A percentile compares a stretch with the other conserved stretches of the same genome.
phyloP scores from a whole-genome alignment of 1,140 invertebrate species.

The Patella vulgata region DNA sequence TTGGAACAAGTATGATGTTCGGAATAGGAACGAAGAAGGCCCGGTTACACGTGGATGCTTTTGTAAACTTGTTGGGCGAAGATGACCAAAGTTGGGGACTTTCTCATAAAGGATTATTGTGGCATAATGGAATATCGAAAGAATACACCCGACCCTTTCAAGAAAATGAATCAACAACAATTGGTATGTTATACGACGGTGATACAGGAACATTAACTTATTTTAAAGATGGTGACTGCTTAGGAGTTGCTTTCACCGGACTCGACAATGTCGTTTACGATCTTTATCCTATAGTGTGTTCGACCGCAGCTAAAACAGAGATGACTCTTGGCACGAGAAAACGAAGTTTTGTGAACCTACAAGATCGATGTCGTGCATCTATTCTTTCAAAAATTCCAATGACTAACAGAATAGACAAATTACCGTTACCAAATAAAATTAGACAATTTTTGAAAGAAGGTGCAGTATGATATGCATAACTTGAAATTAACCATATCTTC shows the following conservation, averaged over 20 bases:
- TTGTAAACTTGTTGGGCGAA: slow-evolving; percentile 78
- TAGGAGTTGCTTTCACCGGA: slow-evolving; percentile 72
- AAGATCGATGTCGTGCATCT: slow-evolving; percentile 70
- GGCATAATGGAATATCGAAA: slow-evolving; percentile 73
- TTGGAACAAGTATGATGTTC: slow-evolving; percentile 83
- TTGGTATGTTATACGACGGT: slow-evolving; percentile 77
- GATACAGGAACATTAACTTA: slow-evolving; percentile 77
- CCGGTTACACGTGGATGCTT: slow-evolving; percentile 74
- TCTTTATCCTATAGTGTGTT: slow-evolving; percentile 77
- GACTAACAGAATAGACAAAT: slow-evolving; percentile 45
- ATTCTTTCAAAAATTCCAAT: slow-evolving; percentile 47
- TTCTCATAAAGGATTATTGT: slow-evolving; percentile 78
- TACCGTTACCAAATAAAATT: slow-evolving; percentile 60
- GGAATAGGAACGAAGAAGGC: slow-evolving; percentile 76
- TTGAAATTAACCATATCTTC: too few species aligned
- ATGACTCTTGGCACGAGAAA: slow-evolving; percentile 73
- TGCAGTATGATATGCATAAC: too few species aligned
- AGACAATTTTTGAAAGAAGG: slow-evolving; percentile 53
- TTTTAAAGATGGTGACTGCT: slow-evolving; percentile 76
- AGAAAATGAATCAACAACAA: slow-evolving; percentile 75
- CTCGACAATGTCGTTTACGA: slow-evolving; percentile 66
- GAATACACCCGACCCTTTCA: slow-evolving; percentile 77
- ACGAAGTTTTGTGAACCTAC: slow-evolving; percentile 75
- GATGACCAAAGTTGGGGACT: slow-evolving; percentile 79
- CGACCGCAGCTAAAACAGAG: slow-evolving; percentile 80